A percentile compares a stretch with the other conserved stretches of the same genome.
Evolutionary conservation across 1,140 invertebrate species (phyloP).

Genomic region (Pseudachorutes palmiensis): DNA sequence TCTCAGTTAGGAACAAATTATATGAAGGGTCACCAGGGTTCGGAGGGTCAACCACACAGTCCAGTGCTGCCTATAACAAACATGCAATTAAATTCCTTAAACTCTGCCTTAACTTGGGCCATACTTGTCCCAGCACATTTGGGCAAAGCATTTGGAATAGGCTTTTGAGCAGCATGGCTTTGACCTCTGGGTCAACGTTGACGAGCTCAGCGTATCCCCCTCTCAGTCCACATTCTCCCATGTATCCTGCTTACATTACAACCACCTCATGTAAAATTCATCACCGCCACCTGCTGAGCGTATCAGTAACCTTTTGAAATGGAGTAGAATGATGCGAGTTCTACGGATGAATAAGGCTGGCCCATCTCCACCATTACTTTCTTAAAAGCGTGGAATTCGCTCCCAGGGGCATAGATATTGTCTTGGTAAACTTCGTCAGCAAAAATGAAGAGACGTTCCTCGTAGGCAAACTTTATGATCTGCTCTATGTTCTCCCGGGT

Average conservation of each 20-base stretch:
- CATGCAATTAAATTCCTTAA: slow-evolving; percentile 13
- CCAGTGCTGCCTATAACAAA: slow-evolving; percentile 51
- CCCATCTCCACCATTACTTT: slow-evolving; percentile 85
- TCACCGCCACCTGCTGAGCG: too few species aligned
- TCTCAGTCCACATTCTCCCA: slow-evolving; percentile 42
- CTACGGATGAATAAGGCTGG: slow-evolving; percentile 67
- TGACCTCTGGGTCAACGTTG: slow-evolving; percentile 54
- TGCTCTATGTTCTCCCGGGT: slow-evolving; percentile 79
- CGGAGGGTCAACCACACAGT: slow-evolving; percentile 56
- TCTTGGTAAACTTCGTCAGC: slow-evolving; percentile 95
- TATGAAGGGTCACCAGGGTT: slow-evolving; percentile 51
- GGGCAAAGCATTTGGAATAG: slow-evolving; percentile 60
- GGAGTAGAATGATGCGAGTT: slow-evolving; percentile 92
- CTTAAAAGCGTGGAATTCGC: slow-evolving; percentile 88
- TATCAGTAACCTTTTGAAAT: slow-evolving; percentile 88
- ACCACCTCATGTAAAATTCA: too few species aligned
- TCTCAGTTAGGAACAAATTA: slow-evolving; percentile 47
- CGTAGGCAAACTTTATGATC: slow-evolving; percentile 85
- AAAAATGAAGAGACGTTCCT: slow-evolving; percentile 75
- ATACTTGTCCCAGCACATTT: slow-evolving; percentile 55
- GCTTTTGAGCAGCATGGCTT: slow-evolving; percentile 52
- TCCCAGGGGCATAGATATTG: slow-evolving; percentile 80
- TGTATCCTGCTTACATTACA: slow-evolving; percentile 18
- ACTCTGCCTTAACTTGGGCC: neutral
- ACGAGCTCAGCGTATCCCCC: slow-evolving; percentile 57